These are phyloP conservation scores for Drosophila gunungcola DNA, from an alignment of 1,140 invertebrate genomes.

Conservation along the genomic window DNA sequence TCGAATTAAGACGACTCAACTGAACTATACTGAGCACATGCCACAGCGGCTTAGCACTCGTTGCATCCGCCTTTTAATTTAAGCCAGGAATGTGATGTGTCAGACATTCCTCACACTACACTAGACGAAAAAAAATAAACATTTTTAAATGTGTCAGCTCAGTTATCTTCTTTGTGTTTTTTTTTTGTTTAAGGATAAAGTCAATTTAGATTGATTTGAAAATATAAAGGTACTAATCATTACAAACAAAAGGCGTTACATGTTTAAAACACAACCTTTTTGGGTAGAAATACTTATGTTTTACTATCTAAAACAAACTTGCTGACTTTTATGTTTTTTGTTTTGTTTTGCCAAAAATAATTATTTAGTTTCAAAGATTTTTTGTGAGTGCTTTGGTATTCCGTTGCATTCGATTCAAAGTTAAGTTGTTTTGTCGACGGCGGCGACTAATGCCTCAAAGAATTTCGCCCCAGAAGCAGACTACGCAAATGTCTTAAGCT, in stretches of 20 bases:
- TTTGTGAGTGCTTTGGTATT: slow-evolving; percentile 8
- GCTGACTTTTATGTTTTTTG: not conserved
- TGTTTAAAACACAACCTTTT: too few species aligned
- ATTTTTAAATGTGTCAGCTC: too few species aligned
- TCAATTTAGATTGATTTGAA: too few species aligned
- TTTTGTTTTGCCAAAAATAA: not conserved
- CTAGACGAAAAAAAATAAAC: not conserved
- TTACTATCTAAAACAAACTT: too few species aligned
- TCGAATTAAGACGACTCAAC: slow-evolving; percentile 22
- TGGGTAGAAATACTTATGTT: too few species aligned
- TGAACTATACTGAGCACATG: slow-evolving; percentile 21
- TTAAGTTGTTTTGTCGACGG: slow-evolving; percentile 38
- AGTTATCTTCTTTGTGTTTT: too few species aligned
- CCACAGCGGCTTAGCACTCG: slow-evolving; percentile 44
- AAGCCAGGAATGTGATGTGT: slow-evolving; percentile 40
- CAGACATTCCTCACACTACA: slow-evolving; percentile 34
- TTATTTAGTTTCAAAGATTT: not conserved
- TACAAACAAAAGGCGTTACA: too few species aligned
- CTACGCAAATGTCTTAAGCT: slow-evolving; percentile 40
- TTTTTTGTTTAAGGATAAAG: too few species aligned
- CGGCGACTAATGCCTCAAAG: slow-evolving; percentile 63
- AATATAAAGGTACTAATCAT: too few species aligned
- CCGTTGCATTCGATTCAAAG: slow-evolving; percentile 48
- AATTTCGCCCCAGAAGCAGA: slow-evolving; percentile 56
- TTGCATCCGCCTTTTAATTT: slow-evolving; percentile 32